phyloP scores from a whole-genome alignment of 2,888 invertebrate genomes.

The Chloroclystis v-ata region DNA sequence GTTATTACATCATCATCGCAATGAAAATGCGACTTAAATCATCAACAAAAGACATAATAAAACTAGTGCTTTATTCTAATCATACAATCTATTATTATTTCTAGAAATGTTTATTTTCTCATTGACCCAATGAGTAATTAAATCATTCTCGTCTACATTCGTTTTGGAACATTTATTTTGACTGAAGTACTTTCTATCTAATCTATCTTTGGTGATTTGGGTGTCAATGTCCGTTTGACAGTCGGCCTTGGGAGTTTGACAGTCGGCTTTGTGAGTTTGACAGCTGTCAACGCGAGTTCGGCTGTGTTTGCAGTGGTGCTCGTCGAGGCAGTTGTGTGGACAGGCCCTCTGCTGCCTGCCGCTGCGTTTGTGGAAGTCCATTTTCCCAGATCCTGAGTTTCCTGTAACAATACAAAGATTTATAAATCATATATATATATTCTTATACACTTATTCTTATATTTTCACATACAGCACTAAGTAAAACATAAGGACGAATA shows the following conservation, averaged over 20 bases:
- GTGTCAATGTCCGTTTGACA: background rate
- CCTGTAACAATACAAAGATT: background rate
- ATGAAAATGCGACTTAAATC: no score
- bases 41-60: no score
- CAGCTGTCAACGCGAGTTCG: background rate
- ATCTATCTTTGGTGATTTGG: conserved; percentile 1
- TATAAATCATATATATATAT: no score
- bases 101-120: conserved; percentile 1
- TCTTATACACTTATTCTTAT: no score
- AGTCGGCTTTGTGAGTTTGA: background rate
- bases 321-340: background rate
- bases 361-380: background rate
- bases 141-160: background rate
- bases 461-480: no score
- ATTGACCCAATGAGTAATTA: background rate
- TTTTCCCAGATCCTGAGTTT: background rate
- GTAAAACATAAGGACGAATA: no score
- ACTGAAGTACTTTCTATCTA: background rate
- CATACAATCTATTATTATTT: background rate
- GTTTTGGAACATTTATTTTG: background rate
- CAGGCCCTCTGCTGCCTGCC: background rate
- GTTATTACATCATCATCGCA: no score
- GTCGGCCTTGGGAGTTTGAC: background rate
- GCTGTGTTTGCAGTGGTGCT: background rate
- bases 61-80: no score